Evolutionary conservation across 2,888 invertebrate species (phyloP).

Genomic region (Trachelus troglodyta): DNA sequence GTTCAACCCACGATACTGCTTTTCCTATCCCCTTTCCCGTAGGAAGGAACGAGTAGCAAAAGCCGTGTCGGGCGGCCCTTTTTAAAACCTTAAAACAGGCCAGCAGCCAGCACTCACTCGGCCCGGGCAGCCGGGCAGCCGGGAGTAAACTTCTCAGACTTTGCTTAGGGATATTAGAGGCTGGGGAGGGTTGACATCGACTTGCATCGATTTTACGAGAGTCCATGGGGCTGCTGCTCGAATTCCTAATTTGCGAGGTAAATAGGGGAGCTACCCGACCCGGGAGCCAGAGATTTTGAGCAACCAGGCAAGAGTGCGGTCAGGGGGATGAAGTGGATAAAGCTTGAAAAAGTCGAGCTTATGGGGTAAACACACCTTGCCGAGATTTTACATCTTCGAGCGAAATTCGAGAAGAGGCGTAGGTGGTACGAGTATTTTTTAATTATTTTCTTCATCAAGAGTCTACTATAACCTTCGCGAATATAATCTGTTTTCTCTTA

Average conservation of each 20-base stretch:
- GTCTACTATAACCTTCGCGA: background rate
- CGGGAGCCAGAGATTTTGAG: background rate
- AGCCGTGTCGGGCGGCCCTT: slow-evolving; percentile 33
- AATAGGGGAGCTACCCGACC: slow-evolving; percentile 24
- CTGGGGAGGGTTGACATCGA: slow-evolving; percentile 1
- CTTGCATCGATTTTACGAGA: slow-evolving; percentile 8
- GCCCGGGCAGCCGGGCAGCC: slow-evolving; percentile 19
- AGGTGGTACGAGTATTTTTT: background rate
- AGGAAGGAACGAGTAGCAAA: slow-evolving; percentile 20
- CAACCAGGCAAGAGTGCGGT: background rate
- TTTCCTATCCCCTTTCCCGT: slow-evolving; percentile 27
- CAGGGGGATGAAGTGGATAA: background rate
- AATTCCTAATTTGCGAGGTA: slow-evolving; percentile 20
- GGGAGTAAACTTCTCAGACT: slow-evolving; percentile 53
- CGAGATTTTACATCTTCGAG: background rate
- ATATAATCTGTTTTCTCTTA: background rate
- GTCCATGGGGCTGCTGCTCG: background rate
- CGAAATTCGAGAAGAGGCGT: background rate
- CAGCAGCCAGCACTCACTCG: slow-evolving; percentile 41
- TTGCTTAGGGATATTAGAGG: slow-evolving; percentile 50
- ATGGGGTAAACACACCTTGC: background rate
- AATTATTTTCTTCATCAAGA: background rate
- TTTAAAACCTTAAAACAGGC: slow-evolving; percentile 58
- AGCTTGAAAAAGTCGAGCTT: background rate
- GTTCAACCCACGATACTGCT: slow-evolving; percentile 40